phyloP scores from a whole-genome alignment of 2,797 vertebrate species.

The Apodemus agrarius region DNA sequence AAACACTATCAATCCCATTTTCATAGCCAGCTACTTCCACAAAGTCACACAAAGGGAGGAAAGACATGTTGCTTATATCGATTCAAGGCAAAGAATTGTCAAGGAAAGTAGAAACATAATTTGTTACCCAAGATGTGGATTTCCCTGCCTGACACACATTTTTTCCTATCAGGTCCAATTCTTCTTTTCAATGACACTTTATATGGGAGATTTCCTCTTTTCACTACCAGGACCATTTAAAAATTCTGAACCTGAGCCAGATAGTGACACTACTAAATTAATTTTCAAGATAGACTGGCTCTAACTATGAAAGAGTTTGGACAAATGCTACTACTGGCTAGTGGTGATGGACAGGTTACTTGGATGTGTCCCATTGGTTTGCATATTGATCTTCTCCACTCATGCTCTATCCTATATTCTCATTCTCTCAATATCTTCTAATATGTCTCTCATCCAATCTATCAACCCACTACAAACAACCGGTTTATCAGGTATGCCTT shows the following conservation, averaged over 20 bases:
- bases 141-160: neutral
- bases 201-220: neutral
- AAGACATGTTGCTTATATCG: neutral
- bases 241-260: constrained; percentile 23
- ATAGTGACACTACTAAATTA: neutral
- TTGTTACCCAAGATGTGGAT: neutral
- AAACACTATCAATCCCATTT: neutral
- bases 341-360: neutral
- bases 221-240: neutral
- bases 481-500: neutral
- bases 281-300: neutral
- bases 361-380: neutral
- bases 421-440: neutral
- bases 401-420: neutral
- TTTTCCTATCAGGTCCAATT: neutral
- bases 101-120: neutral
- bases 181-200: neutral
- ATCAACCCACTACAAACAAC: neutral
- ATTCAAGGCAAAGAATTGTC: neutral
- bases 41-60: neutral
- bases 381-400: neutral
- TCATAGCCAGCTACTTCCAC: neutral
- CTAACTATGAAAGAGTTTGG: neutral
- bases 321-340: neutral
- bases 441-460: neutral